Base-by-base conservation (phyloP, 1,140 invertebrate species). In the Trichonephila inaurata region DNA sequence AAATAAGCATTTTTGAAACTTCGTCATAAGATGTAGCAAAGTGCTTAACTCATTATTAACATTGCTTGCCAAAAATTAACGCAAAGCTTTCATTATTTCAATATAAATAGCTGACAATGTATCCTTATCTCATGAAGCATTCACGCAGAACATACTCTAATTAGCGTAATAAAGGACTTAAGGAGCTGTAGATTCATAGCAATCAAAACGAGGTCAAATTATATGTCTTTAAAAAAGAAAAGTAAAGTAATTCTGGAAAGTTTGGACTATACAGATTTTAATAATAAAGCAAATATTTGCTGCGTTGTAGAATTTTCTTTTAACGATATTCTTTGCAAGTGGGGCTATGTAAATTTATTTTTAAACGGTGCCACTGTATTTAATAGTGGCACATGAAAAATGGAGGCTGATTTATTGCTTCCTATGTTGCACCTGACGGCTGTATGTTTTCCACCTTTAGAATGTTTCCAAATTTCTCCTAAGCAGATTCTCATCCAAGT, bases 401-500 rank as follows among this genome's bases (percentile, higher is more conserved):
- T 66, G 51, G 77, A 16, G n/a, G 58, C 24, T 91, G 90, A 83
- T 85, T 91, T 83, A 91, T 91, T 91, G 61, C 90, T 44, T 62
- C 19, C 77, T 60, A 85, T 91, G 81, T 83, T 85, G 61, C 60
- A 44, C 33, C 62, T 91, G 90, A 91, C 90, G 90, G 61, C 81
- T 83, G 90, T 81, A 77, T 91, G 90, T 83, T 83, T 85, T 90
- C 89, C 69, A 69, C 62, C 33, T 89, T 69, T 24, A 44, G 69
- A 90, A 69, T 28, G 66, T 60, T 90, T 81, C 69, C 89, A 69
- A 77, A 77, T 90, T 90, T 81, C 69, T 90, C 72, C 69, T 66
- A 58, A 77, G 77, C 88, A 90, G 88, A 90, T 90, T 90, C 88
- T 66, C 88, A 33, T 90, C 44, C 69, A 28, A 58, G 40, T 44